These are phyloP conservation scores for Crepidodera aurea DNA, from an alignment of 2,888 invertebrate species.

Conservation along the genomic window DNA sequence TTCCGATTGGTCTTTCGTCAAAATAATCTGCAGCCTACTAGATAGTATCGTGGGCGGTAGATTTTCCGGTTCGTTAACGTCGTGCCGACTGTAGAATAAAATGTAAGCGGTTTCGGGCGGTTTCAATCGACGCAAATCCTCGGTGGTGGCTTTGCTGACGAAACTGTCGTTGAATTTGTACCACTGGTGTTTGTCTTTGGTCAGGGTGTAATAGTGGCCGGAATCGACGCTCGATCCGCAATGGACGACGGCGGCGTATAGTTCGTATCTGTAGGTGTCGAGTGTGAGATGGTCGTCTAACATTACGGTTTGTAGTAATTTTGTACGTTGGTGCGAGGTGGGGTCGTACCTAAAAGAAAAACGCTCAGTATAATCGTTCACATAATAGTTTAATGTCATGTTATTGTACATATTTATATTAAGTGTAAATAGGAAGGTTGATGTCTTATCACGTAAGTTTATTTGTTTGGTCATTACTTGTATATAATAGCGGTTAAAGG, in stretches of 20 bases:
- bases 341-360: slow-evolving; percentile 68
- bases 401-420: no score
- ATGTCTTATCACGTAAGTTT: no score
- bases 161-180: slow-evolving; percentile 82
- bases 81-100: slow-evolving; percentile 72
- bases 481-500: no score
- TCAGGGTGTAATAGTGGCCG: slow-evolving; percentile 86
- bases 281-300: slow-evolving; percentile 68
- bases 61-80: slow-evolving; percentile 53
- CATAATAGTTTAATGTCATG: no score
- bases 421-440: no score
- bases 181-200: slow-evolving; percentile 74
- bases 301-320: slow-evolving; percentile 70
- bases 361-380: no score
- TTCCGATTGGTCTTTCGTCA: slow-evolving; percentile 55
- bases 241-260: slow-evolving; percentile 87
- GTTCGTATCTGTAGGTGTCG: slow-evolving; percentile 67
- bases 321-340: slow-evolving; percentile 78
- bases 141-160: slow-evolving; percentile 70
- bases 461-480: no score
- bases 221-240: slow-evolving; percentile 83
- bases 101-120: slow-evolving; percentile 85
- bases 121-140: slow-evolving; percentile 69
- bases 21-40: slow-evolving; percentile 49
- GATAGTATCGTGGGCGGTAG: slow-evolving; percentile 52